phyloP scores from a whole-genome alignment of 2,797 vertebrate species.

The Picus viridis region DNA sequence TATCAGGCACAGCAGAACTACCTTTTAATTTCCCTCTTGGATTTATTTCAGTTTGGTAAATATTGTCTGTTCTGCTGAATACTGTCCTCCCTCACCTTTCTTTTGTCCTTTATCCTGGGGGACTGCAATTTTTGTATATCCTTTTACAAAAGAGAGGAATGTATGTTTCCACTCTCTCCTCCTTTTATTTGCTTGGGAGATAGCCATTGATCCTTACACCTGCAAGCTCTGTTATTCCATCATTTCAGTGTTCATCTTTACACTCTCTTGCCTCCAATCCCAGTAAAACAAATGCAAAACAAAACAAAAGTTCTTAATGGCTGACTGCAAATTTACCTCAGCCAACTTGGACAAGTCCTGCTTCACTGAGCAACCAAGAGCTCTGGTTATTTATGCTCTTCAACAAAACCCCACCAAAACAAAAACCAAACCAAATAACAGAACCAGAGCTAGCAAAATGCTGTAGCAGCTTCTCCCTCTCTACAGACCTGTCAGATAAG shows the following conservation, averaged over 20 bases:
- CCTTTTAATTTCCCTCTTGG: neutral
- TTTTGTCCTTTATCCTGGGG: neutral
- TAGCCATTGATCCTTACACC: neutral
- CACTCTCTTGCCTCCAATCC: neutral
- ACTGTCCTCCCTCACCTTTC: neutral
- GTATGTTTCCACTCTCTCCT: neutral
- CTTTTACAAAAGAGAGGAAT: neutral
- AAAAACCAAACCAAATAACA: neutral
- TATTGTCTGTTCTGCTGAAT: neutral
- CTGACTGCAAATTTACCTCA: neutral
- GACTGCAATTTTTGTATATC: neutral
- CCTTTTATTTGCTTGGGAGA: constrained; percentile 3
- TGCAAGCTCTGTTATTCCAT: neutral
- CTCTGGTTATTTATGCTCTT: neutral
- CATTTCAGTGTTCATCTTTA: neutral
- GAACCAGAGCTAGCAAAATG: neutral
- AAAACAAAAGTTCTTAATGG: neutral
- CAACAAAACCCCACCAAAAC: neutral
- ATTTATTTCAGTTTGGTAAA: constrained; percentile 5
- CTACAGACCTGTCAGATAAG: neutral
- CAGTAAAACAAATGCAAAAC: constrained; percentile 6
- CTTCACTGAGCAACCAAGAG: neutral
- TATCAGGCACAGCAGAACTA: neutral
- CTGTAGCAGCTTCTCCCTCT: neutral
- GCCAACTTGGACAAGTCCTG: neutral